Conservation (phyloP, 2,113 vertebrate genomes). For the Anoura caudifer region DNA sequence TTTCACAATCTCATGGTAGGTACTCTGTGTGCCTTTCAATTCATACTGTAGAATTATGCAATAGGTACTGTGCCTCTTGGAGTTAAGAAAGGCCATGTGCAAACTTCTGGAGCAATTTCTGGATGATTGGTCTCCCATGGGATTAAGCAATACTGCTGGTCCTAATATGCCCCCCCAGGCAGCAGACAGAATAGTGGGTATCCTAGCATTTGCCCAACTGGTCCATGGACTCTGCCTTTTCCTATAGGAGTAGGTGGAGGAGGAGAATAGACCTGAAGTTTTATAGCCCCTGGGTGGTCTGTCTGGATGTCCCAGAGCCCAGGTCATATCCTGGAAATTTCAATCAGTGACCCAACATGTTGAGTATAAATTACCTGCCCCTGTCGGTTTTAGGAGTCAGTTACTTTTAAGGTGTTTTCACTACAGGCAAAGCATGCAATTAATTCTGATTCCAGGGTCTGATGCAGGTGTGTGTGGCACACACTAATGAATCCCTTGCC, state of each 20-base stretch:
- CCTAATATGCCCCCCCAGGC: background rate
- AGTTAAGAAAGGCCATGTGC: conserved; percentile 42
- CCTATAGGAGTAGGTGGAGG: background rate
- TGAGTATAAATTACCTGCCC: background rate
- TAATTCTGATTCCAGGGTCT: background rate
- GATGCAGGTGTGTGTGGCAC: background rate
- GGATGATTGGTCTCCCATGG: conserved; percentile 6
- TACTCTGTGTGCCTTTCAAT: background rate
- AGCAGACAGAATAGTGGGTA: background rate
- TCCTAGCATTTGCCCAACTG: background rate
- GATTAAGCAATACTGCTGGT: conserved; percentile 36
- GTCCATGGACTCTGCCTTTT: background rate
- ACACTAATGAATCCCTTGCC: background rate
- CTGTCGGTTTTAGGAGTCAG: background rate
- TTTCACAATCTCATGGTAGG: background rate
- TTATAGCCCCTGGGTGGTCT: background rate
- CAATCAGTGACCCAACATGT: background rate
- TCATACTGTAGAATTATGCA: conserved; percentile 15
- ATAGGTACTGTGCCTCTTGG: background rate
- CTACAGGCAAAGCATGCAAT: background rate
- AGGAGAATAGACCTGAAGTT: background rate
- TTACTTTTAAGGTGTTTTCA: background rate
- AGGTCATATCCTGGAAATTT: background rate
- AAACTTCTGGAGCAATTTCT: conserved; percentile 39
- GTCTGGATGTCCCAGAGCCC: background rate